Evolutionary conservation across 2,113 vertebrate genomes (phyloP).

Genomic region (Plotosus lineatus): DNA sequence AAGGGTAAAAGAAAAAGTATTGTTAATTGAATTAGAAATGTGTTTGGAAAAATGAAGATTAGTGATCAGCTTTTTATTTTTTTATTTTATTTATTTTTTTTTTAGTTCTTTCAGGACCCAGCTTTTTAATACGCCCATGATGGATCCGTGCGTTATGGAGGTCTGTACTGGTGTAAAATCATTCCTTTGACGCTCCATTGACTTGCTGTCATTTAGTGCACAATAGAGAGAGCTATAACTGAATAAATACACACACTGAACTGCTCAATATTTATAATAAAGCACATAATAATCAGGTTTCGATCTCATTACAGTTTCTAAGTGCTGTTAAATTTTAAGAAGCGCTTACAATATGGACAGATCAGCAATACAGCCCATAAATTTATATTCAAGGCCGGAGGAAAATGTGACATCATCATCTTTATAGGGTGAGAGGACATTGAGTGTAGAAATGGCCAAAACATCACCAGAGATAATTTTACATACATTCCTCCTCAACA

Average conservation of each 20-base stretch:
- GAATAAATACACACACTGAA: not conserved
- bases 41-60: slow-evolving; percentile 37
- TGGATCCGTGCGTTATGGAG: not conserved
- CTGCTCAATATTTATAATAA: not conserved
- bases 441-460: not conserved
- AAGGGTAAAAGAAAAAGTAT: slow-evolving; percentile 32
- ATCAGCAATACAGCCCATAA: not conserved
- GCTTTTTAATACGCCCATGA: not conserved
- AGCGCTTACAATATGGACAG: not conserved
- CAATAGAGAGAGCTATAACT: not conserved
- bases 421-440: not conserved
- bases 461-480: not conserved
- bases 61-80: slow-evolving; percentile 7
- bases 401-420: not conserved
- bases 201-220: not conserved
- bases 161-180: not conserved
- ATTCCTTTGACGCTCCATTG: not conserved
- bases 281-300: not conserved
- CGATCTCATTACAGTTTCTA: not conserved
- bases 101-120: no score
- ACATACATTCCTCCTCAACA: no score
- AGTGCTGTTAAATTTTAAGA: not conserved
- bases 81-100: no score
- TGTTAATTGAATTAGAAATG: slow-evolving; percentile 47
- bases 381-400: not conserved